Evolutionary conservation across 2,797 vertebrate genomes (phyloP), one percentile per base, ranked within the genome.

Genomic region (Chloroceryle amazona): DNA sequence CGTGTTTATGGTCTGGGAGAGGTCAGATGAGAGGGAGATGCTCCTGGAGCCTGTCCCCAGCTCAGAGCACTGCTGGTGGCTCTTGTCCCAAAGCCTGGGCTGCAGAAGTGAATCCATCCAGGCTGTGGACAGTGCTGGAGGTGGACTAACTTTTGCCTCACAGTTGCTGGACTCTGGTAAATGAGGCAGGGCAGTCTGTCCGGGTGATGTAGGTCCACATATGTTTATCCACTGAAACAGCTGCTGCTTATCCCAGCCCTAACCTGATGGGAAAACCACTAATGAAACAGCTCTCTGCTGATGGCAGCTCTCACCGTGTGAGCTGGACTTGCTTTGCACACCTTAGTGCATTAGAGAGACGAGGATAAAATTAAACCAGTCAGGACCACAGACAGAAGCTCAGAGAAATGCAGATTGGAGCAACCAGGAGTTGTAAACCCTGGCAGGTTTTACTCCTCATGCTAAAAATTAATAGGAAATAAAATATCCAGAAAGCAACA

Each of bases 201-300:
- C 80, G 68, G 66, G 31, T 72, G 90, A 29, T 25, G 7, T 22
- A 37, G 26, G 16, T 4, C 42, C 70, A 41, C 62, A 14, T 5
- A 0, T 81, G 46, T 88, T 68, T 39, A 39, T 57, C 44, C 55
- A 35, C 28, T 46, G 68, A 2, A 80, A 46, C 81, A 82, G 31
- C 90, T 89, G 74, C 67, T 73, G 74, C 89, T 85, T 37, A 52
- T 76, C 71, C 79, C 74, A 41, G 81, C 84, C 2, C 63, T 55
- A 13, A 70, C 39, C 71, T 91, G 93, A 23, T 63, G 60, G 80
- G 86, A 58, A 70, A 86, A 63, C 0, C 52, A 4, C 31, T 19
- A 14, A 9, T 44, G 81, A 23, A 83, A 67, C 78, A 83, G 78
- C 86, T 83, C 41, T 31, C 49, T 79, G 46, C 72, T 83, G 67